Base-by-base conservation (phyloP, 2,888 invertebrate genomes). In the Lobophora halterata region DNA sequence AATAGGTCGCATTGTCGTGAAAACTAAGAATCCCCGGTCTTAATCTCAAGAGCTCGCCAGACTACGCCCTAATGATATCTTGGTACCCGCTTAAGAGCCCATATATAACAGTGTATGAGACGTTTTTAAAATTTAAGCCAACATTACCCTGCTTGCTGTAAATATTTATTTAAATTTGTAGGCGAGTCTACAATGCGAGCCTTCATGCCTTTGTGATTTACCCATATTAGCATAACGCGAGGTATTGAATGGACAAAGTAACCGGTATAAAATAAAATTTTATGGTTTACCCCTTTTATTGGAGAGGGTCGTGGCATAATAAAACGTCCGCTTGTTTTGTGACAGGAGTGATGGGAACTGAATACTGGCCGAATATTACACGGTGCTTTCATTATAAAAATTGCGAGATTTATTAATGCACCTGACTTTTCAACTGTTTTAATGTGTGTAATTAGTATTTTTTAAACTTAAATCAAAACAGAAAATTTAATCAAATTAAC, bases 81-180 rank as follows among this genome's bases (percentile, higher is more conserved):
- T 76, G 69, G 76, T 80, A 77, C 71, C 71, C 79, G 71, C 76
- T 83, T 85, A 83, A 83, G 78, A 78, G 74, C 71, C 78, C 86
- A 83, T 86, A 85, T 73, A 85, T 86, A 79, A 83, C 82, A 74
- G 74, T 87, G 71, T 79, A 83, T 74, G 85, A 71, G 87, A 87
- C 86, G 69, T 86, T 87, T 87, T 87, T 82, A 79, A 80, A 86
- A 87, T 86, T 83, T 87, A 87, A 85, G 72, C 67, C 82, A 77
- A 78, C 82, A 63, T 69, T 85, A 66, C 72, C 71, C 78, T 72
- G 79, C 78, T 79, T 76, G 78, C 78, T 75, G 79, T 83, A 79
- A 79, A 79, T 85, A 77, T 79, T 81, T 85, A 85, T 87, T 82
- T 71, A 82, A 85, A 87, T 83, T 81, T 80, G 78, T 82, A 78